Base-by-base conservation (phyloP, 92 coral and sea anemone species). In the Plumapathes pennacea region DNA sequence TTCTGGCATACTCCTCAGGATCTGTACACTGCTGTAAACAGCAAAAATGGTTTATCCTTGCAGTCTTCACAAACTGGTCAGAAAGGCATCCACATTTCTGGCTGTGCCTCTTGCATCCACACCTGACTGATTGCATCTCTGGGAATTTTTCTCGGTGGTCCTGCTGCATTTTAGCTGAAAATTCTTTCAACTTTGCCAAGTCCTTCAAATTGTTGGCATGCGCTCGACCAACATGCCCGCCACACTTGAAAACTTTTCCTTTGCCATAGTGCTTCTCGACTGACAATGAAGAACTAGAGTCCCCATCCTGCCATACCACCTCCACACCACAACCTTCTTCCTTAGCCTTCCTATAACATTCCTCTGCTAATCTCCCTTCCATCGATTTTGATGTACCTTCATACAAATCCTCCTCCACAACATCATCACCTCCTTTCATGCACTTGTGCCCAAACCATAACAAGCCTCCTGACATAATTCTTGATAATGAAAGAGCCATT, bases 231-330 rank as follows among this genome's bases (percentile, higher is more conserved):
- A 77, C 78, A 52, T 71, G 84, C 18, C 77, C 84, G 0, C 77
- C 77, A 68, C 84, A 68, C 47, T 80, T 80, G 25, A 5, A 64
- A 1, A 71, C 64, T 25, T 68, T 43, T 5, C 32, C 50, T 0
- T 44, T 32, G 0, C 67, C 48, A 21, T 64, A 68, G 42, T 46
- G 62, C 38, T 28, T 43, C n/a, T 21, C 27, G 6, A 74, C 54
- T 5, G 53, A 43, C 45, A 32, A 37, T 5, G 70, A 61, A 1
- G 71, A 45, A 36, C 71, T 51, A 10, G 64, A 72, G 52, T 66
- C 83, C 1, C 44, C 75, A 67, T 66, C 83, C 50, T 76, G 76
- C 83, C 83, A 76, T 23, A 76, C 76, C 13, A 76, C 76, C 50
- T 57, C 75, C 12, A 67, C 50, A 1, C 29, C 27, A 24, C 75